phyloP scores from a whole-genome alignment of 2,797 vertebrate species.

The Cynopterus sphinx region DNA sequence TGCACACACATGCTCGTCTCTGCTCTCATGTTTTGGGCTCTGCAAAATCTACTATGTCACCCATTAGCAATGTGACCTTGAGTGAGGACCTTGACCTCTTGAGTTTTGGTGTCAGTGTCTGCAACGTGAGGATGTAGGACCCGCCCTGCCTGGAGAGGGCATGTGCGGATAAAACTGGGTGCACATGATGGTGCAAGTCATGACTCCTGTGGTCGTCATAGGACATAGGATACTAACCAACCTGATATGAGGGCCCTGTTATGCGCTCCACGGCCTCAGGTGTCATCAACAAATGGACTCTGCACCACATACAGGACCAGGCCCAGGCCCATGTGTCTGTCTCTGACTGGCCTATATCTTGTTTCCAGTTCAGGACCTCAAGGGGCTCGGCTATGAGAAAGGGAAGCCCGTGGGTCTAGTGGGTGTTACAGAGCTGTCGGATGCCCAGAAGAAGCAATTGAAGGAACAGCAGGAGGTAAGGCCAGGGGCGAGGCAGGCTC shows the following conservation, averaged over 20 bases:
- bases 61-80: not conserved
- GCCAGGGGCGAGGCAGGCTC: not conserved
- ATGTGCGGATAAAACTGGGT: not conserved
- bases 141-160: not conserved
- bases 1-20: accelerated
- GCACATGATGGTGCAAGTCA: accelerated
- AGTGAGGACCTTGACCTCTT: not conserved
- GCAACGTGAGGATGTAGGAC: too few species aligned
- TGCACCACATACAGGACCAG: too few species aligned
- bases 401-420: conserved; percentile 95
- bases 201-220: accelerated
- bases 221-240: accelerated
- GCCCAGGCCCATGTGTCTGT: accelerated
- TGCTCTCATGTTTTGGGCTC: not conserved
- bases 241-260: too few species aligned
- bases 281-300: accelerated
- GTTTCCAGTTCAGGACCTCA: conserved; percentile 92
- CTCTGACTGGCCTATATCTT: not conserved
- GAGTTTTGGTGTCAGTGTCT: not conserved
- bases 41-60: not conserved
- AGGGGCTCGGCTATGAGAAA: conserved; percentile 94
- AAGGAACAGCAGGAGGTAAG: conserved; percentile 97
- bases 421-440: conserved; percentile 94
- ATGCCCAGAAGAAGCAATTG: conserved; percentile 95
- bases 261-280: too few species aligned